Evolutionary conservation across 1,140 invertebrate genomes (phyloP), one percentile per base, ranked within the genome.

Genomic region (Panulirus ornatus): DNA sequence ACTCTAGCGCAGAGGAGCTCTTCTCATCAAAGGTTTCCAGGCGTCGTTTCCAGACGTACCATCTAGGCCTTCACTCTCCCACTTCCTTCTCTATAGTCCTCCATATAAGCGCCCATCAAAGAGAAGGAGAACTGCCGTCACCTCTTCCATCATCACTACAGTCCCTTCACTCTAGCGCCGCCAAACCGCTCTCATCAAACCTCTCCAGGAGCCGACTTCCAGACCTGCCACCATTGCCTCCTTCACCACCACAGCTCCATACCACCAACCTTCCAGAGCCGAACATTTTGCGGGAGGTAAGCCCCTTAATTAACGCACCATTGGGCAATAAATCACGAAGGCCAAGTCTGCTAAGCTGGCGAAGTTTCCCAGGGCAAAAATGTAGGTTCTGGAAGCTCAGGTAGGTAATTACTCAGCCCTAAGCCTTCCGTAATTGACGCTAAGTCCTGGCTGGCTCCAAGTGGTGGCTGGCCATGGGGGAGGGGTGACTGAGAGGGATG

Each of bases 301-400:
- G 73, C 42, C 85, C 73, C 75, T 88, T 88, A 88, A 88, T 88
- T 88, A 88, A 79, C 73, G 75, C 84, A 30, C 85, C 85, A 88
- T 88, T 88, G 85, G 47, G 75, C 85, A 88, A 88, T 88, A 88
- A 88, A 88, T 88, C 85, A 88, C 85, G 85, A 66, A 81, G 85
- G 51, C 58, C 85, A 63, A 66, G 51, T 79, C 73, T 70, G 51
- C 75, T 88, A 88, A 88, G 85, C 85, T 88, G 75, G 58, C 85
- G 75, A 88, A 88, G 85, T 88, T 88, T 78, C 75, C 38, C 34
- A 30, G 30, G 84, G 73, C 84, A 86, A 86, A 86, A 86, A 86
- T 86, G 54, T 84, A 84, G 70, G 84, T 76, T 86, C 73, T 76
- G 42, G 70, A 58, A 73, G 70, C 42, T 73, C 84, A 86, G 84